phyloP scores from a whole-genome alignment of 1,140 invertebrate genomes.

The Aphidius ervi region DNA sequence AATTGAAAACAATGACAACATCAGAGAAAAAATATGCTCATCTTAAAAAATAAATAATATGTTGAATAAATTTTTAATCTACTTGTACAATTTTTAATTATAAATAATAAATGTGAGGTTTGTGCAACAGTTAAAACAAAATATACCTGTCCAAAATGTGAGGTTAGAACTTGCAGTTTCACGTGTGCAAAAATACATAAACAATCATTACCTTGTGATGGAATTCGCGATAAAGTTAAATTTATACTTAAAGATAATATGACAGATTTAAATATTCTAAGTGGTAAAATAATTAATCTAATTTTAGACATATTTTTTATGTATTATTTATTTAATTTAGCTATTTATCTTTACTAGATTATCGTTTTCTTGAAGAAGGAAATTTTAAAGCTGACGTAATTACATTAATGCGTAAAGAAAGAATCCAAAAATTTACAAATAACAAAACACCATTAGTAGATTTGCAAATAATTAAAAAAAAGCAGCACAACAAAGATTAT shows the following conservation, averaged over 20 bases:
- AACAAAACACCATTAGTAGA: constrained; percentile 50
- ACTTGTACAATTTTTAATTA: too few species aligned
- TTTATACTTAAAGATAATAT: constrained; percentile 69
- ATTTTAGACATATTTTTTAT: constrained; percentile 10
- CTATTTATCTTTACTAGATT: constrained; percentile 55
- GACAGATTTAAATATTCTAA: constrained; percentile 69
- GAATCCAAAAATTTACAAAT: constrained; percentile 56
- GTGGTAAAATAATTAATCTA: constrained; percentile 44
- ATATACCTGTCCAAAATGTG: constrained; percentile 86
- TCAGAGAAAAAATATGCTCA: too few species aligned
- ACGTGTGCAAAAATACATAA: constrained; percentile 81
- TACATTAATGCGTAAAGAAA: constrained; percentile 60
- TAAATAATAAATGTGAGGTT: constrained; percentile 69
- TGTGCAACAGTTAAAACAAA: constrained; percentile 63
- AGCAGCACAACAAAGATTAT: constrained; percentile 57
- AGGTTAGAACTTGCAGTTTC: constrained; percentile 79
- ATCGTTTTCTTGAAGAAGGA: constrained; percentile 70
- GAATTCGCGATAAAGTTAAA: constrained; percentile 74
- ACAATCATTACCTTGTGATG: constrained; percentile 72
- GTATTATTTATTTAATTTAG: constrained; percentile 15
- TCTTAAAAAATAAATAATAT: too few species aligned
- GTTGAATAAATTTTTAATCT: too few species aligned
- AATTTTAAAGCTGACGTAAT: constrained; percentile 64
- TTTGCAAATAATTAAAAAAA: constrained; percentile 59
- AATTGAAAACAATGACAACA: too few species aligned